Percentiles rank a stretch among this genome's conserved stretches.
Evolutionary conservation across 1,140 invertebrate species (phyloP).

Genomic region (Homalodisca vitripennis): DNA sequence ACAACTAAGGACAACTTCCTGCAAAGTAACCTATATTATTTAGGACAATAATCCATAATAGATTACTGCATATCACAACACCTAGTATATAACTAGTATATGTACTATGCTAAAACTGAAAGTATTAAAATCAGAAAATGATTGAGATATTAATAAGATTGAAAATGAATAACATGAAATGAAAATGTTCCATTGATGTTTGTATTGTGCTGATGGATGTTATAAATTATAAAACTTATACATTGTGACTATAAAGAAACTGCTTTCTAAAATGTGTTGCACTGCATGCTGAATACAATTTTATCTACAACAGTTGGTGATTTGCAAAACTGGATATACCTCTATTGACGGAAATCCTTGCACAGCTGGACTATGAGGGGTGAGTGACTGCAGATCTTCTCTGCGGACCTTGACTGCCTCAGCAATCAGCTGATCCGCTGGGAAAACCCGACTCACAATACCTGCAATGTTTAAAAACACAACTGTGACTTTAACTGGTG

Average conservation of each 20-base stretch:
- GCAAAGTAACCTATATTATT: too few species aligned
- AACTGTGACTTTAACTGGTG: too few species aligned
- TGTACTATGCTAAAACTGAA: too few species aligned
- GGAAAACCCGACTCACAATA: conserved; percentile 90
- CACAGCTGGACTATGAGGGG: conserved; percentile 82
- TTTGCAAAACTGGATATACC: conserved; percentile 47
- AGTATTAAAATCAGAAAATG: too few species aligned
- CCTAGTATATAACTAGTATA: too few species aligned
- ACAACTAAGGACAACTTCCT: too few species aligned
- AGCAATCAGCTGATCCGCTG: conserved; percentile 81
- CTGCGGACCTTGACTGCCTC: conserved; percentile 91
- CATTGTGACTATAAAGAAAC: neutral
- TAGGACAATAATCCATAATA: too few species aligned
- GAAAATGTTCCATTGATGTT: neutral
- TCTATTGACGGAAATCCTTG: conserved; percentile 93
- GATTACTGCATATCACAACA: too few species aligned
- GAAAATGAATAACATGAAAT: neutral
- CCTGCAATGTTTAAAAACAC: too few species aligned
- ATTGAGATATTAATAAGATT: neutral
- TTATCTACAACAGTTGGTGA: neutral
- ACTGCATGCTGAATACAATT: neutral
- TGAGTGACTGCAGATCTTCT: conserved; percentile 92
- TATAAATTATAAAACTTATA: neutral
- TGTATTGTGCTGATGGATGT: neutral
- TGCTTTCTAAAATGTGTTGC: neutral